A percentile compares a stretch with the other conserved stretches of the same genome.
Conservation (phyloP, 2,113 vertebrate species). For the Mus spicilegus region DNA sequence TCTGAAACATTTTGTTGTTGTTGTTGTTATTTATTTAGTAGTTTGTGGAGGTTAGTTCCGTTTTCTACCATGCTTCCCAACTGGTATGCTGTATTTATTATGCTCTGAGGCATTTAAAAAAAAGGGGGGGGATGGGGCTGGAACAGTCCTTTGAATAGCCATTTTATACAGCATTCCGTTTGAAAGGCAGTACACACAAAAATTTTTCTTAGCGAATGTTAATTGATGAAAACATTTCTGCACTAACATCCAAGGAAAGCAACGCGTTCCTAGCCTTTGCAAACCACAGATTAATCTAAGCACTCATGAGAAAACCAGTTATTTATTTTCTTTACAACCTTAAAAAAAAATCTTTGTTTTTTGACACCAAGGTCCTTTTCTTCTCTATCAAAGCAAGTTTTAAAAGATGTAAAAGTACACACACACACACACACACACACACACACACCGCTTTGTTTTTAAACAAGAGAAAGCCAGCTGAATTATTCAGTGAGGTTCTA, state of each 20-base stretch:
- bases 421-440: neutral
- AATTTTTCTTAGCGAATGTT: constrained; percentile 73
- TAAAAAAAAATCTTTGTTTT: constrained; percentile 72
- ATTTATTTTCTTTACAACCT: constrained; percentile 66
- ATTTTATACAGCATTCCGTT: constrained; percentile 68
- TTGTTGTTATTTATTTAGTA: neutral
- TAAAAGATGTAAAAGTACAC: neutral
- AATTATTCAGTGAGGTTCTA: constrained; percentile 44
- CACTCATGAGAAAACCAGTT: constrained; percentile 62
- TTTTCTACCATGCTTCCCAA: constrained; percentile 61
- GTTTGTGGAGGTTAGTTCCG: neutral
- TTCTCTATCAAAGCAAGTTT: constrained; percentile 59
- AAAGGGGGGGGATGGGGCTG: neutral
- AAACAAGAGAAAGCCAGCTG: constrained; percentile 40
- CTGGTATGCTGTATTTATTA: constrained; percentile 52
- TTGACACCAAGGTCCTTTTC: constrained; percentile 27
- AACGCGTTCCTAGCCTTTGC: constrained; percentile 61
- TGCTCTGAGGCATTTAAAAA: constrained; percentile 49
- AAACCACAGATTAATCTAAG: constrained; percentile 69
- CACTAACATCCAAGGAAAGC: constrained; percentile 60
- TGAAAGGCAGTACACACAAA: constrained; percentile 57
- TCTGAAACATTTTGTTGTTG: constrained; percentile 10
- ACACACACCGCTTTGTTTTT: neutral
- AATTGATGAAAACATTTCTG: constrained; percentile 78
- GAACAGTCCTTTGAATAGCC: constrained; percentile 52